phyloP scores from a whole-genome alignment of 2,113 vertebrate genomes.

The Lampris megalopsis region DNA sequence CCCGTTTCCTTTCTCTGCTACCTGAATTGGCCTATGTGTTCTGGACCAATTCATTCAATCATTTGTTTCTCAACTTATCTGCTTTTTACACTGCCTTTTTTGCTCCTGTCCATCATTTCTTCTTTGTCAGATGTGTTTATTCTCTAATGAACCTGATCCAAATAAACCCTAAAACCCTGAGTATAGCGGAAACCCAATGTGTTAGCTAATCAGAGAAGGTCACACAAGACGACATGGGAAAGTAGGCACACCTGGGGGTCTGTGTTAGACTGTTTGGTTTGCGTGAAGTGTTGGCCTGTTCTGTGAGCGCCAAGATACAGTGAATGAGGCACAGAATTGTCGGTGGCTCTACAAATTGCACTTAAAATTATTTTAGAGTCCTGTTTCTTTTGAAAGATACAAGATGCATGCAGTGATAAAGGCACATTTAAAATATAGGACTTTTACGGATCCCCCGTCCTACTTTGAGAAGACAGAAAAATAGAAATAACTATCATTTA shows the following conservation, averaged over 20 bases:
- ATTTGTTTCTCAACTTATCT: background rate
- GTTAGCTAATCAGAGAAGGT: slow-evolving; percentile 42
- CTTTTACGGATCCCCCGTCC: background rate
- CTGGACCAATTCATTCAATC: background rate
- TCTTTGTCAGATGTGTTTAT: slow-evolving; percentile 33
- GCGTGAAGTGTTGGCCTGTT: slow-evolving; percentile 4
- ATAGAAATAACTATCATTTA: slow-evolving; percentile 4
- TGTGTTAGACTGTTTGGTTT: slow-evolving; percentile 15
- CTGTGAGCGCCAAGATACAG: background rate
- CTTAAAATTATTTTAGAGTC: slow-evolving; percentile 9
- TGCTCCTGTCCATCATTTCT: slow-evolving; percentile 1
- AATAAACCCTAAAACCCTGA: slow-evolving; percentile 26
- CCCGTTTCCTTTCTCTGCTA: slow-evolving; percentile 18
- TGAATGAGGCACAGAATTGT: background rate
- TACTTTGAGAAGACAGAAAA: slow-evolving; percentile 11
- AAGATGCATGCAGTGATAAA: background rate
- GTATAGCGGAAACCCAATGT: slow-evolving; percentile 39
- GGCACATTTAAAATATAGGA: slow-evolving; percentile 1
- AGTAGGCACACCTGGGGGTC: slow-evolving; percentile 20
- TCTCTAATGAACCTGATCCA: slow-evolving; percentile 56
- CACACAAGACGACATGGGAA: background rate
- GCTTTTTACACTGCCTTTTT: slow-evolving; percentile 5
- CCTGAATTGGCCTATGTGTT: background rate
- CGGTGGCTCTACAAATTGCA: background rate
- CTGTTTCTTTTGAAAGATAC: slow-evolving; percentile 8